phyloP scores from a whole-genome alignment of 2,888 invertebrate genomes.

The Scrobipalpa costella region DNA sequence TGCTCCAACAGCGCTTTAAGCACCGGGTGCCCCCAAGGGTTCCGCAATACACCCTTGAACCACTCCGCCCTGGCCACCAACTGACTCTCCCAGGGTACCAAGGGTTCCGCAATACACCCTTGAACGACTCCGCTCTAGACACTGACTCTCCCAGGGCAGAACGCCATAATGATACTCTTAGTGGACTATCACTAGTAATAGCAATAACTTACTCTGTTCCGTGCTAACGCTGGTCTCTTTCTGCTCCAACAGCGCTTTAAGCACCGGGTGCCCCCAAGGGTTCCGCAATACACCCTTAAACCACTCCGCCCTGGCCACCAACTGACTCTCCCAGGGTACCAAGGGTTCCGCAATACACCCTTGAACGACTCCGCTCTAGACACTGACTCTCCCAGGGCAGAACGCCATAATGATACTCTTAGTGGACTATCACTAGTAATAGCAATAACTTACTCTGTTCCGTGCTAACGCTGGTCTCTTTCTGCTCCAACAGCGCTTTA shows the following conservation, averaged over 20 bases:
- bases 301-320: constrained; percentile 81
- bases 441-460: constrained; percentile 58
- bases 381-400: no score
- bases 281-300: constrained; percentile 73
- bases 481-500: constrained; percentile 77
- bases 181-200: no score
- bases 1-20: no score
- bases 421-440: no score
- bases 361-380: constrained; percentile 55
- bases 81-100: no score
- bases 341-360: no score
- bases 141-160: constrained; percentile 57
- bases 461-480: constrained; percentile 68
- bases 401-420: no score
- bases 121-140: no score
- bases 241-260: constrained; percentile 78
- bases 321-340: constrained; percentile 58
- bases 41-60: constrained; percentile 74
- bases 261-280: constrained; percentile 80
- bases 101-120: no score
- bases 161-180: no score
- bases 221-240: constrained; percentile 71
- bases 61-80: constrained; percentile 80
- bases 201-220: constrained; percentile 57
- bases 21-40: no score